These are phyloP conservation scores for Ailurus styani DNA, from an alignment of 2,113 vertebrate species.

Conservation along the genomic window DNA sequence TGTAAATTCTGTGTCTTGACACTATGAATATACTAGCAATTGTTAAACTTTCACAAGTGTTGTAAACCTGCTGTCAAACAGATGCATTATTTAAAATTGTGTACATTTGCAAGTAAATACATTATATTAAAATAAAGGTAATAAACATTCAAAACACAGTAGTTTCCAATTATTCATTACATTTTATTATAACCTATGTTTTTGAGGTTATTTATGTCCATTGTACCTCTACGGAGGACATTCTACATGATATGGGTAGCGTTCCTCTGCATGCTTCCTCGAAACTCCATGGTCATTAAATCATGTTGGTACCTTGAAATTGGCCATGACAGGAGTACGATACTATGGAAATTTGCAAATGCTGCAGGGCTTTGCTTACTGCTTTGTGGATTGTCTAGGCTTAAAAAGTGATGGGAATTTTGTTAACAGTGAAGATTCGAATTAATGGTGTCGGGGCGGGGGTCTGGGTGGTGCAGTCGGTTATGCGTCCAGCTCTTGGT, in stretches of 20 bases:
- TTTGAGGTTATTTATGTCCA: not conserved
- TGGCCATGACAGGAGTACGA: not conserved
- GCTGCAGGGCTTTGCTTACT: not conserved
- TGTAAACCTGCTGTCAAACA: not conserved
- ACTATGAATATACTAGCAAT: not conserved
- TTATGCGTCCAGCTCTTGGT: not conserved
- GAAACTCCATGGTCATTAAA: not conserved
- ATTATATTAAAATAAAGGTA: not conserved
- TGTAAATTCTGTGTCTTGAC: not conserved
- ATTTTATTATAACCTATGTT: not conserved
- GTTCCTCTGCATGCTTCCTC: not conserved
- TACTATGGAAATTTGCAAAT: not conserved
- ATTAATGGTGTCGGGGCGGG: not conserved
- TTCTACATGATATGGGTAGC: not conserved
- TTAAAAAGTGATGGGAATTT: not conserved
- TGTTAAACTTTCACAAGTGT: not conserved
- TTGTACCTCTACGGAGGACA: not conserved
- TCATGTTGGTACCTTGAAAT: not conserved
- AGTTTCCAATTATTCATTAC: not conserved
- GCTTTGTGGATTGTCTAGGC: not conserved
- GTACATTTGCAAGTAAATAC: not conserved
- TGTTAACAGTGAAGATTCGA: not conserved
- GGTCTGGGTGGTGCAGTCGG: not conserved
- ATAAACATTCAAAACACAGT: not conserved
- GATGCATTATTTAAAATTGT: not conserved